Conservation (phyloP, 2,113 vertebrate genomes). For the Saguinus imperator region DNA sequence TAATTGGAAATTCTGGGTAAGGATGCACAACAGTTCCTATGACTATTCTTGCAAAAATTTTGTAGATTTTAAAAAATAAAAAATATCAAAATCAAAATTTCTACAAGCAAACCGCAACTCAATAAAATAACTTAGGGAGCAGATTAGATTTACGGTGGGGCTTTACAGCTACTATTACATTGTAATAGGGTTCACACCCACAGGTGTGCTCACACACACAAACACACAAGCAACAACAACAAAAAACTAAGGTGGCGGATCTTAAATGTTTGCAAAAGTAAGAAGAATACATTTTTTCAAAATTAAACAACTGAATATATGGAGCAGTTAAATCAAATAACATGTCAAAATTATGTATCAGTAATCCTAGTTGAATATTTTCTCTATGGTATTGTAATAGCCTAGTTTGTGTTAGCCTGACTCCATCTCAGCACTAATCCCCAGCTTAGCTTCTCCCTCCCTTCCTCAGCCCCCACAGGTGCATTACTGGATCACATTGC, state of each 20-base stretch:
- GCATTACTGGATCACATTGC: too few relatives aligned
- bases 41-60: neutral
- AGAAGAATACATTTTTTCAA: neutral
- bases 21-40: neutral
- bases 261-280: neutral
- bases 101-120: neutral
- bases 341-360: neutral
- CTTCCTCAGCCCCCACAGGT: too few relatives aligned
- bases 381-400: too few relatives aligned
- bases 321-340: neutral
- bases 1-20: neutral
- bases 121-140: neutral
- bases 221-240: neutral
- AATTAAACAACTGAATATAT: neutral
- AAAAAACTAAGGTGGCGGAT: neutral
- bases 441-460: too few relatives aligned
- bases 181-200: neutral
- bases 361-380: neutral
- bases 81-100: neutral
- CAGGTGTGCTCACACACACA: neutral
- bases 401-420: too few relatives aligned
- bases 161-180: neutral
- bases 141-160: neutral
- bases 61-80: neutral
- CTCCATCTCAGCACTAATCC: too few relatives aligned